These are phyloP conservation scores for Tetropium fuscum DNA, from an alignment of 2,888 invertebrate species.

Conservation along the genomic window DNA sequence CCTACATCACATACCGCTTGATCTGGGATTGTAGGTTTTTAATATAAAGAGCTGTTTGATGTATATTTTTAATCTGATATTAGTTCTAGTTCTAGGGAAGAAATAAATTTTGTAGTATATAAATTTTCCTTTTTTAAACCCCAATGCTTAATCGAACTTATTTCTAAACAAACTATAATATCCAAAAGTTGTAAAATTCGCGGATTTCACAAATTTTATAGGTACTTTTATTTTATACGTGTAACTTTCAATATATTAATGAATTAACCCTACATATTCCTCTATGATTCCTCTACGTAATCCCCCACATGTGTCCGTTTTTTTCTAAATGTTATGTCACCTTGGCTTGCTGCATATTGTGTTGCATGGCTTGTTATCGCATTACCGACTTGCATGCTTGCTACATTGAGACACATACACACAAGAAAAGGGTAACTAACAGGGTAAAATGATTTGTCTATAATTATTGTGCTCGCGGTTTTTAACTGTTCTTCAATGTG, in stretches of 20 bases:
- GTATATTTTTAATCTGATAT: no score
- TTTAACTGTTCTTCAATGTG: no score
- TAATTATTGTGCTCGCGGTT: no score
- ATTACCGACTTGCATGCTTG: constrained; percentile 29
- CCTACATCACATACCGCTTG: no score
- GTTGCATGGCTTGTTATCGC: constrained; percentile 33
- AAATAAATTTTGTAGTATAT: neutral
- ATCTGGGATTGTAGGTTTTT: no score
- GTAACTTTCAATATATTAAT: neutral
- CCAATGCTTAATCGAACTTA: constrained; percentile 7
- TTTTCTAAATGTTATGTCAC: constrained; percentile 25
- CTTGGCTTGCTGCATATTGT: constrained; percentile 22
- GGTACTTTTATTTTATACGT: neutral
- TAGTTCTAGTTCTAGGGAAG: neutral
- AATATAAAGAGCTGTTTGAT: no score
- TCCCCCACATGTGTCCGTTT: neutral
- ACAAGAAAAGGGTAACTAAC: constrained; percentile 29
- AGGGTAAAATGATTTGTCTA: constrained; percentile 19
- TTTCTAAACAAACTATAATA: no score
- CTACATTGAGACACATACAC: constrained; percentile 35
- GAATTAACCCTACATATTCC: neutral
- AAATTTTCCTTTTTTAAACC: neutral
- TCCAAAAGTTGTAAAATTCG: neutral
- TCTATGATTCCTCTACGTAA: neutral
- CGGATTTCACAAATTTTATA: constrained; percentile 3